Evolutionary conservation across 2,113 vertebrate species (phyloP), one percentile per base, ranked within the genome.

Genomic region (Struthio camelus): DNA sequence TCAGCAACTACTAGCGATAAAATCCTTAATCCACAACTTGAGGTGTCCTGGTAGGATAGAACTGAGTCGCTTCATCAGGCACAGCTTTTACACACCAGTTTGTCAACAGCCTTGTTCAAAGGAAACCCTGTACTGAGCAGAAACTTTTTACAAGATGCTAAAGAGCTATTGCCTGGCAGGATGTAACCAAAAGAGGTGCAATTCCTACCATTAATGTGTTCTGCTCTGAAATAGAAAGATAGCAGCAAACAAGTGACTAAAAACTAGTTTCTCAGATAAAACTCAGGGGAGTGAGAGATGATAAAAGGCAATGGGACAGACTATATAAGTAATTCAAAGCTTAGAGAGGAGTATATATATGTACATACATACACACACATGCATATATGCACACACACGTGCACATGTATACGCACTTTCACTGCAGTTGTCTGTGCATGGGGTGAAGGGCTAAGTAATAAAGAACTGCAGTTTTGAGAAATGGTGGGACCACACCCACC

Each of bases 401-500:
- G 32, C 4, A 40, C 2, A 38, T 3, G 46, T 20, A 36, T 27
- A 51, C 8, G 50, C 2, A 66, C 11, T 66, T 51, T 6, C n/a
- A 36, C 17, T 32, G 30, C 9, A 72, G 24, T 28, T 82, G 38
- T 61, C 46, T 65, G 28, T 61, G n/a, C 1, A 3, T 3, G 30
- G n/a, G 42, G 7, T 83, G 27, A 85, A 73, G 67, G 14, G 32
- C 38, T 84, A 54, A 71, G 23, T 34, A 73, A 67, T 4, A 62
- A 32, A 87, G 30, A 91, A 67, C 3, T 0, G 4, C 10, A 32
- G 23, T 51, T 83, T 11, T 67, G 48, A 59, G 51, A 38, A 77
- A 32, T 0, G 13, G n/a, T 61, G 28, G 24, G 53, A 38, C 38
- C 34, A 32, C 50, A 36, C 9, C 1, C 0, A 56, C 30, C 20